Conservation (phyloP, 1,140 invertebrate genomes). For the Caenorhabditis tropicalis region DNA sequence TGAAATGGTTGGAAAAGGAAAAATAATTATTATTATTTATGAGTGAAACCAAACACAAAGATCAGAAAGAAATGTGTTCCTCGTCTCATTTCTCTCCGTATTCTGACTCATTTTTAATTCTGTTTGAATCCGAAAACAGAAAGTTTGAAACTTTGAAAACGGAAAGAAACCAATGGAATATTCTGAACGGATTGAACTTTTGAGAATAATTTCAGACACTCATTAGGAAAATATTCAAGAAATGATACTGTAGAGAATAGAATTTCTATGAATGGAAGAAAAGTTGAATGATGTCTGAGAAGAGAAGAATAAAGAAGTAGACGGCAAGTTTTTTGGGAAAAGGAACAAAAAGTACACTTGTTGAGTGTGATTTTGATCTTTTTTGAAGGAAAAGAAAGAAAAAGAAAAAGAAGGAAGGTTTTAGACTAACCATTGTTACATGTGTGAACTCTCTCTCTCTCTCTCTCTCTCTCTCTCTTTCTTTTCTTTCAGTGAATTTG, state of each 20-base stretch:
- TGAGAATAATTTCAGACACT: background rate
- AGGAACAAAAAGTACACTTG: background rate
- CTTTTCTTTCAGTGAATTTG: background rate
- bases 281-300: too few species aligned
- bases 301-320: background rate
- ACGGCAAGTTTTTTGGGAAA: background rate
- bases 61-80: background rate
- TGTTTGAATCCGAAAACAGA: background rate
- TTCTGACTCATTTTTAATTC: background rate
- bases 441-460: too few species aligned
- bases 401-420: background rate
- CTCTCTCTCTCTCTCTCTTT: background rate
- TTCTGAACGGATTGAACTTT: background rate
- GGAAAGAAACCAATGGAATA: too few species aligned
- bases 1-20: too few species aligned
- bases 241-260: too few species aligned
- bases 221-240: too few species aligned
- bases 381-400: background rate
- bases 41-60: background rate
- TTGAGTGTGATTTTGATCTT: slow-evolving; percentile 24
- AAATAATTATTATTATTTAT: too few species aligned
- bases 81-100: background rate
- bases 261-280: too few species aligned
- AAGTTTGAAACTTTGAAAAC: background rate
- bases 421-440: too few species aligned